Conservation (phyloP, 2,888 invertebrate species). For the Notodonta dromedarius region DNA sequence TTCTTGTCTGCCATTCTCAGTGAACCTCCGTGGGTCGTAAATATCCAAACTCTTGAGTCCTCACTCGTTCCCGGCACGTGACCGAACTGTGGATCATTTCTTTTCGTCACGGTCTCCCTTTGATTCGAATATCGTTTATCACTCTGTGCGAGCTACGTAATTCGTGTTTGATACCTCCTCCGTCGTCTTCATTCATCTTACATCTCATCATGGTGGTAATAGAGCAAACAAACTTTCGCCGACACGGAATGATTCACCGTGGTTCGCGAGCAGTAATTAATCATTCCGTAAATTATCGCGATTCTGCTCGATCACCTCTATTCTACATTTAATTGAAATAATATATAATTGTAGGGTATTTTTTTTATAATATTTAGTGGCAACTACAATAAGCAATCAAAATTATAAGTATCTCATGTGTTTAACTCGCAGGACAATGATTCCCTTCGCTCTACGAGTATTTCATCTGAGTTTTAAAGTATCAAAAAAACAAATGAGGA, state of each 20-base stretch:
- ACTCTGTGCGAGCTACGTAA: slow-evolving; percentile 11
- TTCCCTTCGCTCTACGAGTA: no score
- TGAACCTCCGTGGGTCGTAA: slow-evolving; percentile 31
- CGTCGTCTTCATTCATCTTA: slow-evolving; percentile 23
- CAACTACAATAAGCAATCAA: no score
- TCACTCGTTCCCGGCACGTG: slow-evolving; percentile 28
- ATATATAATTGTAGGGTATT: no score
- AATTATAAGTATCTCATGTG: no score
- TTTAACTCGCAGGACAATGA: no score
- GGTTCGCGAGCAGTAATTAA: slow-evolving; percentile 14
- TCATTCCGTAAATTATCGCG: background rate
- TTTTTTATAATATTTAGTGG: no score
- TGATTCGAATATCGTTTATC: slow-evolving; percentile 30
- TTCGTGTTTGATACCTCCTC: slow-evolving; percentile 13
- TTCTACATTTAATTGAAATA: background rate
- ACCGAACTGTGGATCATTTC: slow-evolving; percentile 32
- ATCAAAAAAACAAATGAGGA: no score
- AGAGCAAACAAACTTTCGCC: slow-evolving; percentile 26
- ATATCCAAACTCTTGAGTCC: slow-evolving; percentile 34
- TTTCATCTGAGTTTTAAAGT: no score
- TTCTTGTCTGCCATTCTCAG: slow-evolving; percentile 13
- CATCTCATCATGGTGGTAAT: slow-evolving; percentile 22
- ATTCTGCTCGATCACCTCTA: background rate
- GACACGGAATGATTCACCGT: slow-evolving; percentile 14
- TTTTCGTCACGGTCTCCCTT: slow-evolving; percentile 30